A percentile compares a stretch with the other conserved stretches of the same genome.
phyloP scores from a whole-genome alignment of 2,888 invertebrate species.

The Serripes groenlandicus region DNA sequence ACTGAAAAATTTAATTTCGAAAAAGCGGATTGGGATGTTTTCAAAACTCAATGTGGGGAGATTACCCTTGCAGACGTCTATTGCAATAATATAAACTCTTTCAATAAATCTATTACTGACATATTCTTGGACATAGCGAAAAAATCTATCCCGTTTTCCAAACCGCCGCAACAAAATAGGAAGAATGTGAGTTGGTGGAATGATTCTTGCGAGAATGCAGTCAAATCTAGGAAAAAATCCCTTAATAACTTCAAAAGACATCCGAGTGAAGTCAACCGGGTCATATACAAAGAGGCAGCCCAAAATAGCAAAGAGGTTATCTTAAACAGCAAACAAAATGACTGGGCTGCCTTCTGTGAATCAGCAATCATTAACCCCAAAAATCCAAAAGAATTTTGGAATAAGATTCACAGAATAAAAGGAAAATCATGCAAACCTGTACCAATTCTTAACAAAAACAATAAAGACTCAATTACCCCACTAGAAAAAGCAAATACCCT shows the following conservation, averaged over 20 bases:
- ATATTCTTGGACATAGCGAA: neutral
- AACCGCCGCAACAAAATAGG: too few relatives aligned
- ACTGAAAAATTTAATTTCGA: constrained; percentile 2
- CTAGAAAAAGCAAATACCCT: constrained; percentile 24
- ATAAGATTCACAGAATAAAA: constrained; percentile 29
- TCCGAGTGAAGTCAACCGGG: constrained; percentile 17
- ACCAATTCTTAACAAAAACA: neutral
- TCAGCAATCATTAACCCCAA: neutral
- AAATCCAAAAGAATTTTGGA: constrained; percentile 22
- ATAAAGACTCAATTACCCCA: neutral
- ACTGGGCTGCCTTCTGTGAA: constrained; percentile 28
- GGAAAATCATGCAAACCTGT: neutral
- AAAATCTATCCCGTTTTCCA: neutral
- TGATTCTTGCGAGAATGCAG: constrained; percentile 10
- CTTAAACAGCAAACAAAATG: neutral
- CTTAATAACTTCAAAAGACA: constrained; percentile 17
- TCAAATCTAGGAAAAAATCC: constrained; percentile 16
- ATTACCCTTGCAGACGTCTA: neutral
- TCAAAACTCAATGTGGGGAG: neutral
- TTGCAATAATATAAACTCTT: neutral
- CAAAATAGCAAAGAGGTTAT: neutral
- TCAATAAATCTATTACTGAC: neutral
- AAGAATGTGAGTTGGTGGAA: constrained; percentile 20
- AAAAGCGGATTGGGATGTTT: constrained; percentile 1
- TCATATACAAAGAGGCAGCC: constrained; percentile 1